Base-by-base conservation (phyloP, 2,888 invertebrate genomes). In the Heliconius hortense region DNA sequence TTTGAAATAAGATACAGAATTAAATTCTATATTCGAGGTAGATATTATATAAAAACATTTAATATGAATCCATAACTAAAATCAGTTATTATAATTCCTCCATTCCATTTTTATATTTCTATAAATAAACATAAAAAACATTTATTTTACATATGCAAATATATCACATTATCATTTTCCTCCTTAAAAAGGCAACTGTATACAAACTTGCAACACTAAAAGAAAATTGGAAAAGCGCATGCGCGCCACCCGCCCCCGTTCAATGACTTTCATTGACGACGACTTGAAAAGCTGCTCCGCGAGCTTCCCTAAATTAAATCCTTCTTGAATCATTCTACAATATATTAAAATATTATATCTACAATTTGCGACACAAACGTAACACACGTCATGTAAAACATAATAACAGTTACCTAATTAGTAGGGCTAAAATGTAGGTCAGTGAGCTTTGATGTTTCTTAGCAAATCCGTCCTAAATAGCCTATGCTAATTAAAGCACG, bases 201-300 rank as follows among this genome's bases (percentile, higher is more conserved):
- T 31, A 62, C 66, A 64, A 70, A 60, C 80, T 80, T 77, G 84
- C 81, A 84, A 84, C 84, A 78, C 85, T 64, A 76, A 76, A 85
- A 80, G 81, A 79, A 82, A 83, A 79, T 78, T 68, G 66, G 66
- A 56, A 76, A 72, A 76, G 81, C 91, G 92, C 92, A 89, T 89
- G 92, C 92, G 91, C 85, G 85, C 86, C 85, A 82, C 84, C 89
- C 88, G 88, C 89, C 88, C 85, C 80, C 92, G 91, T 86, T 93
- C 92, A 90, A 91, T 92, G 91, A 88, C 87, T 81, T 81, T 82
- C 81, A 80, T 87, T 84, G 85, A 84, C 84, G 85, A 83, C 84
- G 83, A 79, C 79, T 81, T 71, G 68, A 76, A 80, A 78, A 80
- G 80, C 79, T 82, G 82, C 31, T 31, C 31, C 77, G 75, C 77